These are phyloP conservation scores for Alcis repandata DNA, from an alignment of 2,888 invertebrate species.

Conservation along the genomic window DNA sequence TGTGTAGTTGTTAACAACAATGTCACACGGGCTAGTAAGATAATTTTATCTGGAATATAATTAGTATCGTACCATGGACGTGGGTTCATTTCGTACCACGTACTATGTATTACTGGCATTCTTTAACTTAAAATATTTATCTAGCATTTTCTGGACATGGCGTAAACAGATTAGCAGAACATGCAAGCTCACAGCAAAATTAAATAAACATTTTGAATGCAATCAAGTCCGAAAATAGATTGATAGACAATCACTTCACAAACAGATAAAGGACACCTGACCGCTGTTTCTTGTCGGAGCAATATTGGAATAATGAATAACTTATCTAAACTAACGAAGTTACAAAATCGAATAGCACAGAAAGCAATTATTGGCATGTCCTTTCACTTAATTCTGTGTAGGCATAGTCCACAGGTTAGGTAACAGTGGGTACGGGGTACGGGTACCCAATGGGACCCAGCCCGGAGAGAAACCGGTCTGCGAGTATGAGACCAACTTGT, in stretches of 20 bases:
- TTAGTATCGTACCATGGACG: too few species aligned
- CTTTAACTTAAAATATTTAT: too few species aligned
- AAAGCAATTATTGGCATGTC: constrained; percentile 82
- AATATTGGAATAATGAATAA: constrained; percentile 54
- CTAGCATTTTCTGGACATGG: too few species aligned
- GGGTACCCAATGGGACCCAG: constrained; percentile 68
- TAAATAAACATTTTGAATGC: background rate
- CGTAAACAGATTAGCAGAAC: background rate
- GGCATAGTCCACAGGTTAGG: constrained; percentile 51
- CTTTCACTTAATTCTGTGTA: constrained; percentile 76
- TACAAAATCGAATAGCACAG: constrained; percentile 76
- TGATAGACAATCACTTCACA: constrained; percentile 29
- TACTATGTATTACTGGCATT: too few species aligned
- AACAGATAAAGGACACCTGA: constrained; percentile 44
- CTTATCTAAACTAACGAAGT: constrained; percentile 58
- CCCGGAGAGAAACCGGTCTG: constrained; percentile 83
- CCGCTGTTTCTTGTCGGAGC: constrained; percentile 28
- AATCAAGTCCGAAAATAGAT: constrained; percentile 16
- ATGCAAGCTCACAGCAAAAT: background rate
- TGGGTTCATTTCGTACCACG: too few species aligned
- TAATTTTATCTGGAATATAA: too few species aligned
- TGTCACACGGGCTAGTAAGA: background rate
- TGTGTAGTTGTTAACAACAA: background rate
- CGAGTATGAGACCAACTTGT: constrained; percentile 78
- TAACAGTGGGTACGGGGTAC: constrained; percentile 52